A percentile compares a stretch with the other conserved stretches of the same genome.
phyloP scores from a whole-genome alignment of 2,113 vertebrate species.

The Campylorhamphus procurvoides region DNA sequence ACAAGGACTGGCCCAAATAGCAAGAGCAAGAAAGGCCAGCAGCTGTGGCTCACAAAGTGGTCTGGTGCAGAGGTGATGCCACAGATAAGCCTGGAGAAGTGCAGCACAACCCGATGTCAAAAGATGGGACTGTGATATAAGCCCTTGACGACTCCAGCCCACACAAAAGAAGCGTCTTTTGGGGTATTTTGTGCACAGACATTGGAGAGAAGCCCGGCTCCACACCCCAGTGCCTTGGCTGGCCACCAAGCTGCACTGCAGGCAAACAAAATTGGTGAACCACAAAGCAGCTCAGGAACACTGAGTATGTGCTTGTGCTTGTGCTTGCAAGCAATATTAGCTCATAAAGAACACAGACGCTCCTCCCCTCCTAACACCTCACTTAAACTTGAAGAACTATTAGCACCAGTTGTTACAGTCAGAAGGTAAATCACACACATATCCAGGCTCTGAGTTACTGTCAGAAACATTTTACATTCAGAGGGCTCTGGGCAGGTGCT shows the following conservation, averaged over 20 bases:
- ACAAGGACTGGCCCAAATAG: neutral
- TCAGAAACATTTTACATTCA: neutral
- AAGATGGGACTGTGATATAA: neutral
- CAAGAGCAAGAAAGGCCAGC: neutral
- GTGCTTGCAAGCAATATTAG: neutral
- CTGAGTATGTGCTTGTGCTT: neutral
- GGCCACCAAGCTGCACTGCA: slow-evolving; percentile 61
- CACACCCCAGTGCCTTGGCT: slow-evolving; percentile 52
- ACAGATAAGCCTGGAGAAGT: neutral
- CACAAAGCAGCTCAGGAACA: slow-evolving; percentile 11
- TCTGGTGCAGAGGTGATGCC: neutral
- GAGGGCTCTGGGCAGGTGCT: neutral
- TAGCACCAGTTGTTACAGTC: neutral
- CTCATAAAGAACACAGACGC: neutral
- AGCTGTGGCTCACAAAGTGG: neutral
- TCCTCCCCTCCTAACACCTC: neutral
- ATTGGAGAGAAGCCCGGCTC: neutral
- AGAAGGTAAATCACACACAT: neutral
- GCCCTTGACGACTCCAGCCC: neutral
- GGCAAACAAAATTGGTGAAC: slow-evolving; percentile 37
- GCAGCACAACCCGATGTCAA: neutral
- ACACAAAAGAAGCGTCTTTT: neutral
- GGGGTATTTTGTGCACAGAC: neutral
- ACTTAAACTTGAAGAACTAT: neutral
- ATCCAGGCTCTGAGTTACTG: neutral